phyloP scores from a whole-genome alignment of 2,888 invertebrate species.

The Digitonthophagus gazella region DNA sequence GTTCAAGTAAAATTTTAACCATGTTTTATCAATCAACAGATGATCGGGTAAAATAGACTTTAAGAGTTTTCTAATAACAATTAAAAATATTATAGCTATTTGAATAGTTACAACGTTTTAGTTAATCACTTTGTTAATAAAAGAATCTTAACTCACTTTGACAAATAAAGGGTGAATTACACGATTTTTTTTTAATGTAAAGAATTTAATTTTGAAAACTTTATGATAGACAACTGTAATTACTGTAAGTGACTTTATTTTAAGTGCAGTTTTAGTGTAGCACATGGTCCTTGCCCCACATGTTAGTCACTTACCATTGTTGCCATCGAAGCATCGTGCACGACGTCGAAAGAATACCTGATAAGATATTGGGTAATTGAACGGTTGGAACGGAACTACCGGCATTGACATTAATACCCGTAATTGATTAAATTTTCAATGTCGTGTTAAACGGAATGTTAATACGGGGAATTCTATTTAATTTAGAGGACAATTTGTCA shows the following conservation, averaged over 20 bases:
- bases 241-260: neutral
- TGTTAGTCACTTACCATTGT: slow-evolving; percentile 28
- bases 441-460: slow-evolving; percentile 14
- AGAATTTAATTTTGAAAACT: neutral
- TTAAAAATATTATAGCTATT: too few relatives aligned
- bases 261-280: neutral
- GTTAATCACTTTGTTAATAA: too few relatives aligned
- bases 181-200: neutral
- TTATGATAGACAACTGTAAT: neutral
- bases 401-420: slow-evolving; percentile 34
- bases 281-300: slow-evolving; percentile 38
- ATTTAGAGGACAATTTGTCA: too few relatives aligned
- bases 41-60: too few relatives aligned
- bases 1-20: too few relatives aligned
- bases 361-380: slow-evolving; percentile 27
- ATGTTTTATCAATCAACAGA: too few relatives aligned
- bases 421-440: slow-evolving; percentile 23
- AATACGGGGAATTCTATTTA: neutral
- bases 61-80: too few relatives aligned
- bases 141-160: too few relatives aligned
- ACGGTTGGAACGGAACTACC: slow-evolving; percentile 34
- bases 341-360: slow-evolving; percentile 30
- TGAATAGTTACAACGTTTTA: too few relatives aligned
- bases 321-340: slow-evolving; percentile 1
- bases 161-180: too few relatives aligned